These are phyloP conservation scores for Corydoras maculifer DNA, from an alignment of 2,113 vertebrate genomes.

Conservation along the genomic window DNA sequence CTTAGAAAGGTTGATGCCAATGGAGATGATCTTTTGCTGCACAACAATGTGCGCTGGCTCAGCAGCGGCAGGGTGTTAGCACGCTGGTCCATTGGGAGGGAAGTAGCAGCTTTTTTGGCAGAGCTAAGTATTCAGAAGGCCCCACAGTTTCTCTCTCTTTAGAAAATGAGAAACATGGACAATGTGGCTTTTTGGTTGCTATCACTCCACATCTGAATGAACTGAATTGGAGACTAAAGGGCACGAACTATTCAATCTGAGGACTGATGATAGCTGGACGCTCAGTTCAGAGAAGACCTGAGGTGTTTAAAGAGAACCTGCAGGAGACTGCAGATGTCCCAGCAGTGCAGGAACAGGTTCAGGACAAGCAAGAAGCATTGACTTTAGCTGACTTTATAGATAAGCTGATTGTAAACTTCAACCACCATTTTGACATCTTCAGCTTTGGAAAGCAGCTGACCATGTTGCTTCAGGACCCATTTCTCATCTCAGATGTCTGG, in stretches of 20 bases:
- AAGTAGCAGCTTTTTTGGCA: no score
- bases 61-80: background rate
- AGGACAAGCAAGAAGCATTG: no score
- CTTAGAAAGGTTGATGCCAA: conserved; percentile 33
- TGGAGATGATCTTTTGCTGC: conserved; percentile 25
- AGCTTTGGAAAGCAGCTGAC: no score
- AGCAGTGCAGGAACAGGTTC: no score
- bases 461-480: background rate
- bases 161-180: conserved; percentile 29
- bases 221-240: conserved; percentile 28
- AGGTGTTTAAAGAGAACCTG: conserved; percentile 31
- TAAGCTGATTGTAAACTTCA: no score
- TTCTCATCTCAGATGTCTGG: background rate
- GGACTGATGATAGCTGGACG: conserved; percentile 31
- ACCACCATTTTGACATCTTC: no score
- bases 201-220: conserved; percentile 37
- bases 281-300: conserved; percentile 40
- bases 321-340: background rate
- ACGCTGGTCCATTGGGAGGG: no score
- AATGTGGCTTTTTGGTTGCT: conserved; percentile 26
- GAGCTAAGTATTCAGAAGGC: no score
- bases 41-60: conserved; percentile 30
- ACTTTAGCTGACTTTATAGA: no score
- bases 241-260: conserved; percentile 34
- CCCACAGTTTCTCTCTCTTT: background rate